phyloP scores from a whole-genome alignment of 1,140 invertebrate species.

The Tribolium madens region DNA sequence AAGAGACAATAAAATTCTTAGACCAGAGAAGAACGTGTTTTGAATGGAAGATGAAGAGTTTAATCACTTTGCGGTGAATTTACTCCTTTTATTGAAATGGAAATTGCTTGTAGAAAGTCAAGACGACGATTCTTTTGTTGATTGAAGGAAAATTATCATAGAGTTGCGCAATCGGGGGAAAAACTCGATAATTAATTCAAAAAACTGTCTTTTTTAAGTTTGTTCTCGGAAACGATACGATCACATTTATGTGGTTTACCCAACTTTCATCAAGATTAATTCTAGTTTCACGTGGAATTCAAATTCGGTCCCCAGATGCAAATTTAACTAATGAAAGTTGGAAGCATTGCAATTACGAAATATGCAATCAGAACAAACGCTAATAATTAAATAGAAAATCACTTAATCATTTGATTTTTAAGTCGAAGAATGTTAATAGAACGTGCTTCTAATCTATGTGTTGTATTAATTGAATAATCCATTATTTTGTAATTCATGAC shows the following conservation, averaged over 20 bases:
- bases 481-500: neutral
- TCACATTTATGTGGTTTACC: neutral
- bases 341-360: neutral
- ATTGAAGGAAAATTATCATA: neutral
- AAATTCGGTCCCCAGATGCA: neutral
- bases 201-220: neutral
- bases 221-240: neutral
- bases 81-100: conserved; percentile 12
- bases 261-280: neutral
- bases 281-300: neutral
- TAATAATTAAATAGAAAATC: neutral
- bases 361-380: neutral
- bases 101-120: conserved; percentile 4
- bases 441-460: neutral
- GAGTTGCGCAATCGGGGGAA: neutral
- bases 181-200: neutral
- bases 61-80: conserved; percentile 24
- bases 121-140: conserved; percentile 14
- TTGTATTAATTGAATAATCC: neutral
- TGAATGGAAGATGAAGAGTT: conserved; percentile 11
- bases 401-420: neutral
- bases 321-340: too few relatives aligned
- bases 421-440: neutral
- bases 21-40: neutral
- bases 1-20: conserved; percentile 13